A percentile compares a stretch with the other conserved stretches of the same genome.
phyloP scores from a whole-genome alignment of 2,888 invertebrate species.

The Volucella zonaria region DNA sequence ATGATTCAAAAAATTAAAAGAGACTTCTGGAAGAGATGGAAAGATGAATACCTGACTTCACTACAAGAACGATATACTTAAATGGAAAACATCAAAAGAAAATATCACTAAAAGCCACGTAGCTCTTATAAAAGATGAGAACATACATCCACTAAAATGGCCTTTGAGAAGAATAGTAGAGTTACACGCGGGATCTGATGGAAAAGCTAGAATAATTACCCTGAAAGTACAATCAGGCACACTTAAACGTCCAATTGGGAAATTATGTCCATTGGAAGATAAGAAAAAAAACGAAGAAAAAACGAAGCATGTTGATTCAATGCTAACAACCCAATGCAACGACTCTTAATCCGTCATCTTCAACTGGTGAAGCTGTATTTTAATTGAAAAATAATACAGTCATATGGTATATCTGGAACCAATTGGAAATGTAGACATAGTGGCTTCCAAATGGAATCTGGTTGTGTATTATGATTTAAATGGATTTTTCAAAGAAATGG shows the following conservation, averaged over 20 bases:
- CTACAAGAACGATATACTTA: too few species aligned
- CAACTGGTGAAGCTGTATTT: not conserved
- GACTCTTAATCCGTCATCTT: not conserved
- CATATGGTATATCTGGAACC: not conserved
- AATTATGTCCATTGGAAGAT: too few species aligned
- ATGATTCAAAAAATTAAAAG: not conserved
- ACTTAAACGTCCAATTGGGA: not conserved
- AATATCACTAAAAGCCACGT: not conserved
- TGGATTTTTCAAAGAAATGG: not conserved
- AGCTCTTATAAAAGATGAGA: not conserved
- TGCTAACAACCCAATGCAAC: not conserved
- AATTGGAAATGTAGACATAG: not conserved
- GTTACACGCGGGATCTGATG: not conserved
- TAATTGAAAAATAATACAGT: not conserved
- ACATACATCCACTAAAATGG: not conserved
- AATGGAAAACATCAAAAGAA: too few species aligned
- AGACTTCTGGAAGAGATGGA: not conserved
- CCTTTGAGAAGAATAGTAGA: not conserved
- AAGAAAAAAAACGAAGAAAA: too few species aligned
- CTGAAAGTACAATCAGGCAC: not conserved
- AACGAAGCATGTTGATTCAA: not conserved
- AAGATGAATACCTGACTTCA: not conserved
- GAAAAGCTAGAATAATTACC: not conserved
- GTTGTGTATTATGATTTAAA: not conserved
- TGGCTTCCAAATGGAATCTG: not conserved